These are phyloP conservation scores for Cenopis cana DNA, from an alignment of 2,888 invertebrate genomes.

Conservation along the genomic window DNA sequence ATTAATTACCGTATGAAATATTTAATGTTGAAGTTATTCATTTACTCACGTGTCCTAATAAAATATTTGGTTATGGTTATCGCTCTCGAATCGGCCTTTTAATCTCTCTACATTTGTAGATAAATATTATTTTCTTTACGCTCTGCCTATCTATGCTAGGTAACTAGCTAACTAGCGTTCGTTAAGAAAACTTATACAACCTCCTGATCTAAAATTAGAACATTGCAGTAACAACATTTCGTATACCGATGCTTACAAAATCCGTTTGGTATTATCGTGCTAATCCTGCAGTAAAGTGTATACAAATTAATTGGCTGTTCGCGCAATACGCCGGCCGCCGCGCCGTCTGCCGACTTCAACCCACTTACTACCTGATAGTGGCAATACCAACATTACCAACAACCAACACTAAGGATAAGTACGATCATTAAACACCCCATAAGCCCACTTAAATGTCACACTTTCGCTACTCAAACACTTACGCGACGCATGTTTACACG, in stretches of 20 bases:
- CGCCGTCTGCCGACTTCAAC: constrained; percentile 72
- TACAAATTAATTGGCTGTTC: constrained; percentile 63
- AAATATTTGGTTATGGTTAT: too few species aligned
- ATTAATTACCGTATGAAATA: not conserved
- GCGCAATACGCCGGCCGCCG: constrained; percentile 63
- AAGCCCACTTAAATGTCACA: constrained; percentile 30
- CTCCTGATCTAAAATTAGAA: constrained; percentile 14
- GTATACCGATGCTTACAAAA: constrained; percentile 31
- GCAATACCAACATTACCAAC: constrained; percentile 34
- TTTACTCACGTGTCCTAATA: not conserved
- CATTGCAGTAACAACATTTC: constrained; percentile 11
- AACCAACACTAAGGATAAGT: constrained; percentile 29
- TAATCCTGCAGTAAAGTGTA: constrained; percentile 38
- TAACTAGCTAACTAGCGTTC: too few species aligned
- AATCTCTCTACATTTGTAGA: too few species aligned
- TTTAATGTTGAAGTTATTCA: not conserved
- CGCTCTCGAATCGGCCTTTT: too few species aligned
- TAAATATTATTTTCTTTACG: not conserved
- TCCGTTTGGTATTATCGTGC: constrained; percentile 26
- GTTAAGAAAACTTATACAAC: not conserved
- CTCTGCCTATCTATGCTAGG: not conserved
- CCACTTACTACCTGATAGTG: constrained; percentile 58
- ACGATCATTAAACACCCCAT: constrained; percentile 34
- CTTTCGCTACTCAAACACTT: constrained; percentile 29
- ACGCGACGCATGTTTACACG: constrained; percentile 23